Evolutionary conservation across 2,888 invertebrate genomes (phyloP), one percentile per base, ranked within the genome.

Genomic region (Andrena bicolor): DNA sequence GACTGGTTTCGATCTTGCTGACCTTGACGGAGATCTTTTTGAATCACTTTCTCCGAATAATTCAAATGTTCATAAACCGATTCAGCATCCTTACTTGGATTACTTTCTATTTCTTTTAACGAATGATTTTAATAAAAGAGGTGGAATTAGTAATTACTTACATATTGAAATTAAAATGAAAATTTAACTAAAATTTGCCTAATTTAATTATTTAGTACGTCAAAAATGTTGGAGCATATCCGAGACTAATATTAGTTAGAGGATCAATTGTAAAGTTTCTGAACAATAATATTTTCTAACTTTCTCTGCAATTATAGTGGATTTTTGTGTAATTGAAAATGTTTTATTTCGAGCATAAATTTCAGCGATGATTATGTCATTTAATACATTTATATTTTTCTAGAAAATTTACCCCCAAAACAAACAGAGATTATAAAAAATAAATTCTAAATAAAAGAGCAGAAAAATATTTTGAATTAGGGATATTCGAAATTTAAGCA

Each of bases 1-100:
- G 74, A 65, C 79, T 84, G 81, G 73, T 53, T 74, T 60, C 69
- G 72, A 85, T 73, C 81, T 80, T 51, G 73, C 56, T 78, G 76
- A 86, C 86, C 88, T 88, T 88, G 89, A n/a, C 73, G 76, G 49
- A 16, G 35, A 83, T 66, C 68, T 71, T 80, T 79, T 60, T 66
- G 48, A 86, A 76, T 66, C 23, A 65, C 48, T 72, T 75, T 77
- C 41, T 51, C 48, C 66, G 28, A 83, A 84, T 65, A 76, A 63
- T 80, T 63, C 28, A n/a, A 23, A 49, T 48, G 61, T 63, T 48
- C 23, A 32, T 64, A 66, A 73, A 87, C 69, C 26, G 63, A 75
- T 63, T 58, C 30, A n/a, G 2, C 30, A 4, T 66, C 48, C 76
- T 66, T 28, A 8, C 30, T 66, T 16, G 26, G 0, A 41, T 20